These are phyloP conservation scores for Elephantulus edwardii DNA, from an alignment of 2,113 vertebrate genomes.

Conservation along the genomic window DNA sequence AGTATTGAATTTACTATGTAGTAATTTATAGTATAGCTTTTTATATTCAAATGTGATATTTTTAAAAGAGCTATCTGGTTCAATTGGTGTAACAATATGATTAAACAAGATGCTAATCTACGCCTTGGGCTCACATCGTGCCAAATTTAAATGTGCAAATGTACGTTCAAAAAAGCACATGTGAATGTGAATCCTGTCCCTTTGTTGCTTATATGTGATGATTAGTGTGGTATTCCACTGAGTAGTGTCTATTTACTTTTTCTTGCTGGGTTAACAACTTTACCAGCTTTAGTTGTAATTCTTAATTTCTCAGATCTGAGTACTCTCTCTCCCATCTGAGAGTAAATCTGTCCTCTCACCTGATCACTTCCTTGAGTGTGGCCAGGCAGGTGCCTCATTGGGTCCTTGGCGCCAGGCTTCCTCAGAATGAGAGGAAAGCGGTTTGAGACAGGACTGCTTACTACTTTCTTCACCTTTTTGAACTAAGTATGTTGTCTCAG, in stretches of 20 bases:
- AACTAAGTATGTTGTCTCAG: not conserved
- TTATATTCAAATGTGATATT: slow-evolving; percentile 82
- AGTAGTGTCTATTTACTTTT: slow-evolving; percentile 48
- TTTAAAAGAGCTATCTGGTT: slow-evolving; percentile 79
- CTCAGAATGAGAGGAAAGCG: not conserved
- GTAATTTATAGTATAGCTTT: slow-evolving; percentile 83
- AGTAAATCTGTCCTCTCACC: not conserved
- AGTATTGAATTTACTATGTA: slow-evolving; percentile 82
- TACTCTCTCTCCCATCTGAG: slow-evolving; percentile 11
- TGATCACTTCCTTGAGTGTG: not conserved
- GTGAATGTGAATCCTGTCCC: slow-evolving; percentile 78
- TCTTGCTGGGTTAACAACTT: slow-evolving; percentile 48
- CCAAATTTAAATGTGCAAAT: slow-evolving; percentile 77
- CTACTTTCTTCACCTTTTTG: not conserved
- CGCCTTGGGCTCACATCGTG: slow-evolving; percentile 77
- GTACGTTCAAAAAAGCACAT: slow-evolving; percentile 63
- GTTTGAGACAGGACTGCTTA: not conserved
- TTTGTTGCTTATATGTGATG: slow-evolving; percentile 59
- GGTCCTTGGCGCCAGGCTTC: not conserved
- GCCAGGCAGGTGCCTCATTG: not conserved
- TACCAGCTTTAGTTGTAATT: slow-evolving; percentile 49
- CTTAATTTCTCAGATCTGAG: slow-evolving; percentile 43
- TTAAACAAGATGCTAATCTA: slow-evolving; percentile 32
- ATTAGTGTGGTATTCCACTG: slow-evolving; percentile 13
- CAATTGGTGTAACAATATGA: slow-evolving; percentile 70